Conservation (phyloP, 2,888 invertebrate genomes). For the Amphipoea oculea region DNA sequence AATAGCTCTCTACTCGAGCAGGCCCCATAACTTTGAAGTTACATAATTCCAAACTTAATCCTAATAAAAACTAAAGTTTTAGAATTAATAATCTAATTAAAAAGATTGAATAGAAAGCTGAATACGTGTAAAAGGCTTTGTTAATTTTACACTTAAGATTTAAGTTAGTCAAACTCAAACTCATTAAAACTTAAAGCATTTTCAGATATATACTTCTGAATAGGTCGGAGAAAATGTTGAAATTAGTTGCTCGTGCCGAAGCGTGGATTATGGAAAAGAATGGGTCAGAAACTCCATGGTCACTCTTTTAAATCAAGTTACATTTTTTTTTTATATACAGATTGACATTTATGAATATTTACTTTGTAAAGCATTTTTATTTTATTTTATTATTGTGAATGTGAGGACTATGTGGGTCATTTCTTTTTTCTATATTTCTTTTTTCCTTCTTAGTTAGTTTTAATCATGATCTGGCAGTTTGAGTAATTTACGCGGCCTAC, state of each 20-base stretch:
- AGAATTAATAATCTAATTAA: conserved; percentile 47
- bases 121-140: conserved; percentile 28
- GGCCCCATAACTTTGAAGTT: conserved; percentile 40
- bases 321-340: no score
- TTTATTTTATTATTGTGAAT: no score
- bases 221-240: not conserved
- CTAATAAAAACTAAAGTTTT: conserved; percentile 53
- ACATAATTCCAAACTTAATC: conserved; percentile 31
- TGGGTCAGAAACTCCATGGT: not conserved
- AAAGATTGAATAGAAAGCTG: conserved; percentile 44
- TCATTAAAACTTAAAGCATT: conserved; percentile 24
- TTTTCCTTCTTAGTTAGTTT: no score
- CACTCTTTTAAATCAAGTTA: not conserved
- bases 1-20: conserved; percentile 26
- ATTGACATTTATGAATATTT: no score
- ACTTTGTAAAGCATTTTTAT: no score
- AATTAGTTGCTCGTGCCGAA: not conserved
- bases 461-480: no score
- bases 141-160: conserved; percentile 24
- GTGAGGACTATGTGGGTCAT: no score
- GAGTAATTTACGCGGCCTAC: no score
- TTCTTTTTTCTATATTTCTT: no score
- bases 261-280: not conserved
- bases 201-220: conserved; percentile 2
- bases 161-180: not conserved